Percentiles rank a stretch among this genome's conserved stretches.
phyloP scores from a whole-genome alignment of 2,888 invertebrate species.

The Carabus problematicus region DNA sequence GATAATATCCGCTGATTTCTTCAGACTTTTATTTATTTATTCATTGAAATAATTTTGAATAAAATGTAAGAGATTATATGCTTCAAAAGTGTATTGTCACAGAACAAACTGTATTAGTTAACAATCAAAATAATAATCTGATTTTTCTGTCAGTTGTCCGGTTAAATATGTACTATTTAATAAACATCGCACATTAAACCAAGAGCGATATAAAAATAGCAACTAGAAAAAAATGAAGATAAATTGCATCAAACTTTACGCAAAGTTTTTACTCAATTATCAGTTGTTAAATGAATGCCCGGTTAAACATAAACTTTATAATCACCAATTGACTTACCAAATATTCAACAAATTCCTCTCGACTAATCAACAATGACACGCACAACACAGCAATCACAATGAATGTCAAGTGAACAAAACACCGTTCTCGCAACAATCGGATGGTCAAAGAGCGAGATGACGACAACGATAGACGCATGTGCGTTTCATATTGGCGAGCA shows the following conservation, averaged over 20 bases:
- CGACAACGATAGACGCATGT: slow-evolving; percentile 1
- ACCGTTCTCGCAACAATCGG: not conserved
- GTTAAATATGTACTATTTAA: too few relatives aligned
- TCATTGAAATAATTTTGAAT: not conserved
- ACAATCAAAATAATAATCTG: slow-evolving; percentile 10
- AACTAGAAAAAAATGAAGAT: too few relatives aligned
- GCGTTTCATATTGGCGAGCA: slow-evolving; percentile 21
- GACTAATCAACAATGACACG: not conserved
- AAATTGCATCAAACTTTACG: too few relatives aligned
- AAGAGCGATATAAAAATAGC: too few relatives aligned
- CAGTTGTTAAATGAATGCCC: too few relatives aligned
- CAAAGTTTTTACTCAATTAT: too few relatives aligned
- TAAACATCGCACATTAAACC: too few relatives aligned
- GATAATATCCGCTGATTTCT: too few relatives aligned
- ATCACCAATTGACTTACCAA: not conserved
- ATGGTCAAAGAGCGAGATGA: too few relatives aligned
- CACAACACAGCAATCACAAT: slow-evolving; percentile 7
- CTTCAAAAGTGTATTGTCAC: not conserved
- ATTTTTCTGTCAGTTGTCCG: not conserved
- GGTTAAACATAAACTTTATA: too few relatives aligned
- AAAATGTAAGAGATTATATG: not conserved
- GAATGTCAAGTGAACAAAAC: not conserved
- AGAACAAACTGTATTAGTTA: not conserved
- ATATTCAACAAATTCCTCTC: not conserved
- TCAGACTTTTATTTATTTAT: slow-evolving; percentile 1